Conservation (phyloP, 2,797 vertebrate genomes). For the Sebastes vulpes region DNA sequence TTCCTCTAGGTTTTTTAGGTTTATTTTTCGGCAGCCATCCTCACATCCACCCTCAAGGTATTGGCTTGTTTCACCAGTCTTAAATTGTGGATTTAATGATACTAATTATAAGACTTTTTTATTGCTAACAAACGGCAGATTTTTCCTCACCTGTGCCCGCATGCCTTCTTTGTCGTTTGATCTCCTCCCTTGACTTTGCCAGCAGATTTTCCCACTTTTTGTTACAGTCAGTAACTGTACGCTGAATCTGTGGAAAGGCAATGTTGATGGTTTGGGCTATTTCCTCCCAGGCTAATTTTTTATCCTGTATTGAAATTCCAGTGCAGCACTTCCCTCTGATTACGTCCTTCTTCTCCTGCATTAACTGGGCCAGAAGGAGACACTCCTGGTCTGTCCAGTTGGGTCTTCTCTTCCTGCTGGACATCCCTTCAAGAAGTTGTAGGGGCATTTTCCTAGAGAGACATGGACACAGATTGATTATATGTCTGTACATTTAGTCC, state of each 20-base stretch:
- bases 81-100: not conserved
- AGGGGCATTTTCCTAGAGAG: slow-evolving; percentile 29
- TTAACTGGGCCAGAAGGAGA: slow-evolving; percentile 66
- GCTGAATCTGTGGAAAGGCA: slow-evolving; percentile 66
- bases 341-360: slow-evolving; percentile 57
- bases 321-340: slow-evolving; percentile 65
- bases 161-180: slow-evolving; percentile 65
- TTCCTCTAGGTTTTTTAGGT: not conserved
- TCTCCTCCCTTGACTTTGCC: slow-evolving; percentile 71
- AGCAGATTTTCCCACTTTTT: slow-evolving; percentile 78
- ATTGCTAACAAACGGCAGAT: not conserved
- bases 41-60: not conserved
- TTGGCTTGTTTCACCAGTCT: not conserved
- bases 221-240: slow-evolving; percentile 69
- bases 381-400: slow-evolving; percentile 76
- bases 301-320: slow-evolving; percentile 59
- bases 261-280: slow-evolving; percentile 60
- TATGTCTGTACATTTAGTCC: not conserved
- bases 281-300: slow-evolving; percentile 71
- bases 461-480: not conserved
- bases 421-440: slow-evolving; percentile 45
- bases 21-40: not conserved
- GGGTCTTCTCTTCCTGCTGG: slow-evolving; percentile 64
- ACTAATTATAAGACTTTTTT: not conserved
- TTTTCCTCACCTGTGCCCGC: slow-evolving; percentile 32